phyloP scores from a whole-genome alignment of 2,888 invertebrate genomes.

The Mesochorus sp. region DNA sequence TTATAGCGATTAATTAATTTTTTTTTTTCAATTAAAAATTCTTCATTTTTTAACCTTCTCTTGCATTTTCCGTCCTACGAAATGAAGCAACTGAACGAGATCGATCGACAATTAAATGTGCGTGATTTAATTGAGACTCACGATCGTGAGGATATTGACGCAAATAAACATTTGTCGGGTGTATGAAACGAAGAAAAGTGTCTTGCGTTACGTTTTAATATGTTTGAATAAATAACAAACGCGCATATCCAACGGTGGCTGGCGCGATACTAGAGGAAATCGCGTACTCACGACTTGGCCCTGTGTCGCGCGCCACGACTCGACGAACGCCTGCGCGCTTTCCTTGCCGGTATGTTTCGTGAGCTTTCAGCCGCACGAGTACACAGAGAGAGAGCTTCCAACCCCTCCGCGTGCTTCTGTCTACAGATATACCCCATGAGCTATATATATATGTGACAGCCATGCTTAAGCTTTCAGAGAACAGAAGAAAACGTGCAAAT shows the following conservation, averaged over 20 bases:
- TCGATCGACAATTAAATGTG: too few relatives aligned
- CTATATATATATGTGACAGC: neutral
- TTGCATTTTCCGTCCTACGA: too few relatives aligned
- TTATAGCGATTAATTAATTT: too few relatives aligned
- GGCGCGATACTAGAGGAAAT: constrained; percentile 78
- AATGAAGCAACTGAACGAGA: too few relatives aligned
- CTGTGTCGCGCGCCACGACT: constrained; percentile 47
- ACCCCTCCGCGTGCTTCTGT: constrained; percentile 40
- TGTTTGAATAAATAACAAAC: constrained; percentile 39
- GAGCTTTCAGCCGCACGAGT: constrained; percentile 40
- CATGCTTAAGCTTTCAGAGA: neutral
- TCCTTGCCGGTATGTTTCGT: constrained; percentile 53
- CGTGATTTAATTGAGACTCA: too few relatives aligned
- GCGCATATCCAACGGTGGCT: constrained; percentile 76
- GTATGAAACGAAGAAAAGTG: constrained; percentile 10
- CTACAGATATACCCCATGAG: neutral
- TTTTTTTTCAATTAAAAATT: too few relatives aligned
- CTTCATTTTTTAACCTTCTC: too few relatives aligned
- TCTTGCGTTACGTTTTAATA: neutral
- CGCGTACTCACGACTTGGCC: constrained; percentile 61
- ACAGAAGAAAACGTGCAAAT: neutral
- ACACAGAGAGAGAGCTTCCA: constrained; percentile 35
- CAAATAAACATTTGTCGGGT: neutral
- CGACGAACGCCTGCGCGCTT: constrained; percentile 76
- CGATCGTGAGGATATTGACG: neutral